Evolutionary conservation across 2,797 vertebrate species (phyloP).

Genomic region (Ctenopoma multispine): DNA sequence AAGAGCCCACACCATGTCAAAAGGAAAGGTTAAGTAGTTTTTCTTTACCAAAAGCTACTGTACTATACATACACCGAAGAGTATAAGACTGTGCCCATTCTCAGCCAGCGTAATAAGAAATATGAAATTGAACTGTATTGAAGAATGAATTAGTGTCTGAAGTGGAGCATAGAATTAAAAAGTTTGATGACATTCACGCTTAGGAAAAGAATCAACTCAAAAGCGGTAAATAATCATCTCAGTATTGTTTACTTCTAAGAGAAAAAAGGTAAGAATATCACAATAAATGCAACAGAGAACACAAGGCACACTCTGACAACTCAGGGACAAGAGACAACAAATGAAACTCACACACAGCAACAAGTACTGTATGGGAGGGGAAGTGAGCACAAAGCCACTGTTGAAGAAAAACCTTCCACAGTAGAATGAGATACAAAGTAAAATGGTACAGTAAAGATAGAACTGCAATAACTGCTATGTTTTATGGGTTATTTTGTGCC

Average conservation of each 20-base stretch:
- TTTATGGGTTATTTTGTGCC: too few species aligned
- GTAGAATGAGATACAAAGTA: too few species aligned
- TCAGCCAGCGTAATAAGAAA: constrained; percentile 4
- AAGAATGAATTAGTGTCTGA: constrained; percentile 38
- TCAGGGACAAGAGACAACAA: too few species aligned
- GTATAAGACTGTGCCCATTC: constrained; percentile 7
- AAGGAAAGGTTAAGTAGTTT: constrained; percentile 9
- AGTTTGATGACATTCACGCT: constrained; percentile 55
- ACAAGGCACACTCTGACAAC: too few species aligned
- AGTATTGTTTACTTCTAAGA: constrained; percentile 19
- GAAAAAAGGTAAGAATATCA: neutral
- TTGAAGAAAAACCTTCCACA: too few species aligned
- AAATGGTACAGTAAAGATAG: too few species aligned
- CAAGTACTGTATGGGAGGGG: too few species aligned
- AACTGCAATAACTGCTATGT: too few species aligned
- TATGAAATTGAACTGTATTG: constrained; percentile 27
- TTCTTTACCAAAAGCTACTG: constrained; percentile 6
- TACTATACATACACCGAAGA: constrained; percentile 6
- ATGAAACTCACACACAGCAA: too few species aligned
- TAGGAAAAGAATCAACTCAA: constrained; percentile 12
- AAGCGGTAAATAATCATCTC: constrained; percentile 44
- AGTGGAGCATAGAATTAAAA: constrained; percentile 54
- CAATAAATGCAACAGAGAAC: too few species aligned
- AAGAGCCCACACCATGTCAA: constrained; percentile 15
- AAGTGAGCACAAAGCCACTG: too few species aligned